Percentiles rank a stretch among this genome's conserved stretches.
These are phyloP conservation scores for Acanthopleura granulata DNA, from an alignment of 2,888 invertebrate species.

Conservation along the genomic window DNA sequence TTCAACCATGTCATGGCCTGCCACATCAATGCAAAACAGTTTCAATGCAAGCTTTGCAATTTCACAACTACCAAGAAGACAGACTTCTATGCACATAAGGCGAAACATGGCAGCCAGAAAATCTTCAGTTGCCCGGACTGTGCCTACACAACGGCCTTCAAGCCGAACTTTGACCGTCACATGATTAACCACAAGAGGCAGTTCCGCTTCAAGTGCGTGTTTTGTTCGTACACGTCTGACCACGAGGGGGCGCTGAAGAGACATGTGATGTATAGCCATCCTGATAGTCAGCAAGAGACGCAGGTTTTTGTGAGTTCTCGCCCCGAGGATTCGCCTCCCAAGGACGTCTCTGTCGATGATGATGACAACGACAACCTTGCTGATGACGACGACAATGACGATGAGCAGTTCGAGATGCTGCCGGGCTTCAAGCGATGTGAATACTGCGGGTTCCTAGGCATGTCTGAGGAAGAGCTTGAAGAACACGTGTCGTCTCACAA, in stretches of 20 bases:
- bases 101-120: slow-evolving; percentile 47
- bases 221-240: slow-evolving; percentile 61
- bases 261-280: slow-evolving; percentile 60
- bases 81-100: slow-evolving; percentile 82
- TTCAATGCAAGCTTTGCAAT: slow-evolving; percentile 90
- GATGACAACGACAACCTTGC: slow-evolving; percentile 23
- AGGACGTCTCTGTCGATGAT: slow-evolving; percentile 22
- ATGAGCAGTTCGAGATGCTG: not conserved
- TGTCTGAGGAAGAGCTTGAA: slow-evolving; percentile 16
- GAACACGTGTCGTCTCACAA: slow-evolving; percentile 22
- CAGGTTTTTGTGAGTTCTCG: not conserved
- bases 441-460: slow-evolving; percentile 14
- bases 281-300: not conserved
- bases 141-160: slow-evolving; percentile 91
- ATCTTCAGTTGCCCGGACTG: slow-evolving; percentile 88
- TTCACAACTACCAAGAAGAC: slow-evolving; percentile 86
- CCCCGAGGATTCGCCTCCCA: not conserved
- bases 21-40: slow-evolving; percentile 84
- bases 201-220: slow-evolving; percentile 50
- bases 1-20: slow-evolving; percentile 81
- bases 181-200: slow-evolving; percentile 72
- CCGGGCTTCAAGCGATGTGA: slow-evolving; percentile 4
- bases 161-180: slow-evolving; percentile 93
- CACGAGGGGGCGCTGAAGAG: slow-evolving; percentile 59
- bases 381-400: slow-evolving; percentile 16